Base-by-base conservation (phyloP, 2,888 invertebrate genomes). In the Meteorus colon region DNA sequence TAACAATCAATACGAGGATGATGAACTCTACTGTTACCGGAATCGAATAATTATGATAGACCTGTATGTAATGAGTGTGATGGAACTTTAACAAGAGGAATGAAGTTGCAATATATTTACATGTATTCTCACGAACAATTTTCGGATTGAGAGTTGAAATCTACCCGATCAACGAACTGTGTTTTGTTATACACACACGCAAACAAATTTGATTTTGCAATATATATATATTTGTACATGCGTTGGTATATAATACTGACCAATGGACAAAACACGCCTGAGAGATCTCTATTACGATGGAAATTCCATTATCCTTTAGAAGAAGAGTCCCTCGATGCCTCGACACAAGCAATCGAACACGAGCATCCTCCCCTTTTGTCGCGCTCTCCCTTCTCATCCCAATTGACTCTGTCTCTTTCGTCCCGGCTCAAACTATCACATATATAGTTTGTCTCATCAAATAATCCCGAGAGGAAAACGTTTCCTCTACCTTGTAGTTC, bases 271-370 rank as follows among this genome's bases (percentile, higher is more conserved):
- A 63, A 66, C 55, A 51, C 65, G 75, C 31, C 62, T 67, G 75
- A 60, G 75, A 72, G 75, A 76, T 76, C 75, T 76, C 75, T 67
- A 76, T 76, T 76, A 76, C 72, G 75, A 76, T 76, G 75, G 75
- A 76, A 76, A 76, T 76, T 76, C 75, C 75, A 76, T 76, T 76
- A 76, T 76, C 72, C 75, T 72, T 60, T 41, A 55, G 66, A 75
- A 75, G 71, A 75, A 75, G 75, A 71, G 75, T 73, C 71, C 66
- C 75, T 72, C 60, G 75, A 76, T 71, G 67, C 67, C 75, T 72
- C 75, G 34, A 72, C 73, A 73, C 73, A 67, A 76, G 67, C 72
- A 76, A 76, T 76, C 72, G 72, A 76, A 72, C 72, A 72, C 75
- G 72, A 68, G 67, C 67, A 72, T 72, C 34, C 66, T 51, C 19